phyloP scores from a whole-genome alignment of 2,113 vertebrate species.

The Laticauda laticaudata region DNA sequence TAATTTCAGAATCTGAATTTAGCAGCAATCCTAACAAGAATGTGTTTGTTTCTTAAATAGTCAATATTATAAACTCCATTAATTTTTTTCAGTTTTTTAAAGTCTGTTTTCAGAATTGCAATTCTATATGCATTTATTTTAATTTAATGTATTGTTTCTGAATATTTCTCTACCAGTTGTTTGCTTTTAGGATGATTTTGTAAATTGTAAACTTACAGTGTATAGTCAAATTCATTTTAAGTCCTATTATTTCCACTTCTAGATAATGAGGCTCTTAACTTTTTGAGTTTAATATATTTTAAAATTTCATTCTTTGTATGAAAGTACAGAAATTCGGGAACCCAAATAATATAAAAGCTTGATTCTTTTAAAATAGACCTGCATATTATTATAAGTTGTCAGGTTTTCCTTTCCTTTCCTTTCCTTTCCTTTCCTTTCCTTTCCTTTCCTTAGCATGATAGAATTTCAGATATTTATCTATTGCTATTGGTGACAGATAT shows the following conservation, averaged over 20 bases:
- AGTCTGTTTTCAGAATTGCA: background rate
- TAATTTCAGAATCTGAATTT: background rate
- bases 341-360: background rate
- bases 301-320: background rate
- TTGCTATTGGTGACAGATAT: background rate
- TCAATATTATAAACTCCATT: background rate
- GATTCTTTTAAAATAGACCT: background rate
- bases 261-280: background rate
- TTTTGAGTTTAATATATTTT: background rate
- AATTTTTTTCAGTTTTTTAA: background rate
- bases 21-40: background rate
- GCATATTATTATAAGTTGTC: background rate
- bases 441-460: no score
- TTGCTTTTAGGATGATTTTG: background rate
- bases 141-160: background rate
- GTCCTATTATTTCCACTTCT: background rate
- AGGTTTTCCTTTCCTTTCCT: no score
- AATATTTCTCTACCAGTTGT: background rate
- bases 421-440: no score
- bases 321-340: background rate
- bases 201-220: background rate
- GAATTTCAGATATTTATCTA: background rate
- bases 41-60: background rate
- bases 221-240: background rate
- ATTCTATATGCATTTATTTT: background rate